Conservation (phyloP, 2,113 vertebrate genomes). For the Mugil cephalus region DNA sequence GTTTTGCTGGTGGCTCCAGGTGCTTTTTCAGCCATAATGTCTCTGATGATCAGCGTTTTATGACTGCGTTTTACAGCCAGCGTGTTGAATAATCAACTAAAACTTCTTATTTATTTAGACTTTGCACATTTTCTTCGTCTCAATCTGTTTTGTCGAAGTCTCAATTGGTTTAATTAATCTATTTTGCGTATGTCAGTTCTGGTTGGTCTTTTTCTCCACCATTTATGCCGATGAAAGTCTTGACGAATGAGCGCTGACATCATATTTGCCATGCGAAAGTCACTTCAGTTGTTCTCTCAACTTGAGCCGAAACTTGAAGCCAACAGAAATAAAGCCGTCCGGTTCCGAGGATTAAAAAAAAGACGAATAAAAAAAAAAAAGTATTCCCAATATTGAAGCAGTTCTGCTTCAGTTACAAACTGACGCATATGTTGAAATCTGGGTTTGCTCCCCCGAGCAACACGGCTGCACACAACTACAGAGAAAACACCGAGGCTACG, state of each 20-base stretch:
- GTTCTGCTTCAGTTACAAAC: neutral
- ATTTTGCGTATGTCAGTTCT: no score
- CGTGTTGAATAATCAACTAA: neutral
- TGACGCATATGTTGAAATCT: constrained; percentile 6
- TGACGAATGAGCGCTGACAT: neutral
- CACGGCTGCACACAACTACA: neutral
- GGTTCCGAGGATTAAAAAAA: neutral
- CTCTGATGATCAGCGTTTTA: neutral
- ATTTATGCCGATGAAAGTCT: no score
- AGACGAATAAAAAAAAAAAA: neutral
- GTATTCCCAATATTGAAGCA: neutral
- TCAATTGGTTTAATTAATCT: no score
- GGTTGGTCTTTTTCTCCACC: no score
- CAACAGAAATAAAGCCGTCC: neutral
- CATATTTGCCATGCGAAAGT: neutral
- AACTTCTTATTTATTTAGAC: neutral
- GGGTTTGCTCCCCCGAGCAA: neutral
- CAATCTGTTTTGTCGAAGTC: no score
- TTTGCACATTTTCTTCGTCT: no score
- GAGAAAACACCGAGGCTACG: neutral
- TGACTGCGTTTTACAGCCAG: neutral
- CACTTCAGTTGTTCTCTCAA: neutral
- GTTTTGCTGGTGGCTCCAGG: constrained; percentile 1
- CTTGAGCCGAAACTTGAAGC: neutral
- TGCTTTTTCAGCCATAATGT: neutral